Base-by-base conservation (phyloP, 2,113 vertebrate genomes). In the Casuarius casuarius region DNA sequence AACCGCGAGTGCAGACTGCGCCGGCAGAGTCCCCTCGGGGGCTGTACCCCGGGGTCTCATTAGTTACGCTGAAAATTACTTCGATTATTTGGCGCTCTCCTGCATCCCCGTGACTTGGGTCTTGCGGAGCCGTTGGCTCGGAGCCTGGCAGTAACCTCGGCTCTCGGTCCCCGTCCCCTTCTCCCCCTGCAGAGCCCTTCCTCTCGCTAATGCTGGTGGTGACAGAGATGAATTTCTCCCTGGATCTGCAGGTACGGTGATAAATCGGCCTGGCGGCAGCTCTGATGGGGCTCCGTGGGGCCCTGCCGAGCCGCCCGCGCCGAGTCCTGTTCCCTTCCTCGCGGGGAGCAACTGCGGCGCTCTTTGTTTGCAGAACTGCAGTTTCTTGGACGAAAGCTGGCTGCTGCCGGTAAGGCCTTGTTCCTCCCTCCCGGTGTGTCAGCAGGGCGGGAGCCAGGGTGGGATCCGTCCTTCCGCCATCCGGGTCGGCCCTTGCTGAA, bases 321-420 rank as follows among this genome's bases (percentile, higher is more conserved):
- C 0, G 26, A 26, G 54, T 40, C 40, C 61, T 1, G 42, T 10
- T 48, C 38, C 63, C 29, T 59, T 76, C 40, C 67, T 68, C 2
- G 0, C 42, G 0, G 0, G 85, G 54, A 14, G 31, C 0, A 13
- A 48, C 74, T 77, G 72, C 1, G 5, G 54, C 68, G 79, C 13
- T 18, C 59, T 96, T 79, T 94, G 48, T 86, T 92, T 89, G 84
- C 95, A 98, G 98, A 99, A 98, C 42, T 98, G 98, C 96, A 99
- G 98, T 96, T 99, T 99, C 96, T 97, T 99, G 96, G 98, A 98
- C 5, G 97, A 99, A 93, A 99, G 98, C 86, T 99, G 98, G 98
- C 97, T 98, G 73, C 96, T 98, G 80, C 98, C 97, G 56, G 98
- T 98, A 97, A 98, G 95, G 92, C 62, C 59, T 56, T 38, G 1